phyloP scores from a whole-genome alignment of 2,113 vertebrate species.

The Macquaria australasica region DNA sequence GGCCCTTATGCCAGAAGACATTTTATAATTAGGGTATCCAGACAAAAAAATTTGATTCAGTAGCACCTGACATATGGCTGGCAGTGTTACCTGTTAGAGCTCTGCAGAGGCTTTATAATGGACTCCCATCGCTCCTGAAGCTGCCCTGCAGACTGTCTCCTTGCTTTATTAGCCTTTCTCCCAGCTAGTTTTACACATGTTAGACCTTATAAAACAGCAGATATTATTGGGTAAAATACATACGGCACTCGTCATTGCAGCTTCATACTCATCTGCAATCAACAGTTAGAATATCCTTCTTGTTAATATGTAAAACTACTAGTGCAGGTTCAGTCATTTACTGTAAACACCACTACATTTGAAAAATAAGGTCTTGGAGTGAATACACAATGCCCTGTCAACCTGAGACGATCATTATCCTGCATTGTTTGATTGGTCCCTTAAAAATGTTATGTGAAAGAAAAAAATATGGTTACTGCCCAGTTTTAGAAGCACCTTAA shows the following conservation, averaged over 20 bases:
- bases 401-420: slow-evolving; percentile 72
- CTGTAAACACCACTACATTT: slow-evolving; percentile 26
- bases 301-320: slow-evolving; percentile 17
- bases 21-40: slow-evolving; percentile 75
- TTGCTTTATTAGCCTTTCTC: slow-evolving; percentile 59
- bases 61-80: slow-evolving; percentile 69
- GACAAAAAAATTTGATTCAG: slow-evolving; percentile 65
- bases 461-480: slow-evolving; percentile 55
- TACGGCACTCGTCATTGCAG: background rate
- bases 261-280: slow-evolving; percentile 20
- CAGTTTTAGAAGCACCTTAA: slow-evolving; percentile 68
- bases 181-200: slow-evolving; percentile 40
- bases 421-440: slow-evolving; percentile 70
- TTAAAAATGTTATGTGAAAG: slow-evolving; percentile 71
- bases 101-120: slow-evolving; percentile 70
- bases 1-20: slow-evolving; percentile 64
- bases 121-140: slow-evolving; percentile 73
- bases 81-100: slow-evolving; percentile 76
- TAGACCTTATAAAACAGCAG: slow-evolving; percentile 44
- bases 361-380: slow-evolving; percentile 43
- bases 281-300: slow-evolving; percentile 21
- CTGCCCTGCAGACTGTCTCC: slow-evolving; percentile 62
- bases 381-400: slow-evolving; percentile 58
- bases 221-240: slow-evolving; percentile 26
- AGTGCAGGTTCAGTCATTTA: slow-evolving; percentile 40